A percentile compares a stretch with the other conserved stretches of the same genome.
Evolutionary conservation across 2,888 invertebrate species (phyloP).

Genomic region (Pegoplata infirma): DNA sequence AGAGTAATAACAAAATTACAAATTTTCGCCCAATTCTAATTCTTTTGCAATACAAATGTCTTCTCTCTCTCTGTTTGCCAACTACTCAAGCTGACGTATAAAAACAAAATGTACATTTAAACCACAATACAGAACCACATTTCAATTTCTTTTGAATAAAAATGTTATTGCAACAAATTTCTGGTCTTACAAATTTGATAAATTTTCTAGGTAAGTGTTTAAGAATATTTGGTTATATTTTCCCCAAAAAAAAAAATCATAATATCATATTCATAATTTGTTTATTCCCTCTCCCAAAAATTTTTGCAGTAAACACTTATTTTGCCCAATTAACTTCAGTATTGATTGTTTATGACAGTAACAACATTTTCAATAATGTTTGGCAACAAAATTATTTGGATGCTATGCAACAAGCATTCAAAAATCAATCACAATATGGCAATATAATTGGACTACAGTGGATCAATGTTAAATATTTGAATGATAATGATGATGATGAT

Average conservation of each 20-base stretch:
- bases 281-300: too few relatives aligned
- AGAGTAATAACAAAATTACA: too few relatives aligned
- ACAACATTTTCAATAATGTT: neutral
- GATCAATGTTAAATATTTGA: conserved; percentile 70
- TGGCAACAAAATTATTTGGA: conserved; percentile 70
- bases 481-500: conserved; percentile 41
- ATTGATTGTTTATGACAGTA: conserved; percentile 71
- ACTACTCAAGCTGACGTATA: too few relatives aligned
- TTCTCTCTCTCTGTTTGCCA: too few relatives aligned
- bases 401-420: conserved; percentile 67
- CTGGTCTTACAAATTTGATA: conserved; percentile 33
- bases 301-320: conserved; percentile 73
- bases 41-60: too few relatives aligned
- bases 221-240: conserved; percentile 6
- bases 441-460: conserved; percentile 69
- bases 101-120: conserved; percentile 34
- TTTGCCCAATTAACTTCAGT: conserved; percentile 71
- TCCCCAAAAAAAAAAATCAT: too few relatives aligned
- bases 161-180: conserved; percentile 28
- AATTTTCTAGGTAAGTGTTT: conserved; percentile 48
- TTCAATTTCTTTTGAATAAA: neutral
- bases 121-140: conserved; percentile 33
- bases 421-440: conserved; percentile 61
- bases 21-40: too few relatives aligned
- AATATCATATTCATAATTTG: neutral